Percentiles rank a stretch among this genome's conserved stretches.
Conservation (phyloP, 2,113 vertebrate genomes). For the Orientallactaga bullata region DNA sequence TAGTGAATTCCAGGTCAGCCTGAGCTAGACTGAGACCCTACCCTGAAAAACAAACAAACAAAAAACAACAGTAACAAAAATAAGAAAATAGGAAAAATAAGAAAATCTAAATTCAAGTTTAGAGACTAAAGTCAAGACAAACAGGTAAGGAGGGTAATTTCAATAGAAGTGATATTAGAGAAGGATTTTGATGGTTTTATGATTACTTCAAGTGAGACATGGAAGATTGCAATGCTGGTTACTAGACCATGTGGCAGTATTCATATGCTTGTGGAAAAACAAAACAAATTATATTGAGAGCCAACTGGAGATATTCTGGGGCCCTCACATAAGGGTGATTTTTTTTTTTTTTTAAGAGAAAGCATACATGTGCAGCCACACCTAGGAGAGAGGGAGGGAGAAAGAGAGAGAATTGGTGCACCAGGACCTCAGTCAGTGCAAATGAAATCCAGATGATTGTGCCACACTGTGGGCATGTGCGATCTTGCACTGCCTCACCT, state of each 20-base stretch:
- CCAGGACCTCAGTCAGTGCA: too few species aligned
- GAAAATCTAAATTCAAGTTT: background rate
- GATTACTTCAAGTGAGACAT: background rate
- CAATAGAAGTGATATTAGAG: background rate
- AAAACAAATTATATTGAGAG: background rate
- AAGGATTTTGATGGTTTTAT: background rate
- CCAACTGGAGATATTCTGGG: background rate
- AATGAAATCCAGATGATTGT: too few species aligned
- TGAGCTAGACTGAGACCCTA: too few species aligned
- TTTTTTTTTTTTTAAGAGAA: background rate
- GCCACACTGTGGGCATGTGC: too few species aligned
- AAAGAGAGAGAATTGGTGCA: too few species aligned
- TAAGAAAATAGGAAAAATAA: background rate
- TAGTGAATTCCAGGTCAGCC: too few species aligned
- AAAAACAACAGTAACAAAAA: background rate
- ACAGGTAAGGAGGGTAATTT: background rate
- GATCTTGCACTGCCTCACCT: too few species aligned
- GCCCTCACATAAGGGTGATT: background rate
- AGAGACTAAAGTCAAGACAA: constrained; percentile 12
- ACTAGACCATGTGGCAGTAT: background rate
- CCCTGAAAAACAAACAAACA: too few species aligned
- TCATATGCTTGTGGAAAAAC: background rate
- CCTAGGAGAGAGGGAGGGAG: too few species aligned
- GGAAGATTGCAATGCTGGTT: background rate
- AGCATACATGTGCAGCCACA: too few species aligned